These are phyloP conservation scores for Crioceris asparagi DNA, from an alignment of 2,888 invertebrate species.

Conservation along the genomic window DNA sequence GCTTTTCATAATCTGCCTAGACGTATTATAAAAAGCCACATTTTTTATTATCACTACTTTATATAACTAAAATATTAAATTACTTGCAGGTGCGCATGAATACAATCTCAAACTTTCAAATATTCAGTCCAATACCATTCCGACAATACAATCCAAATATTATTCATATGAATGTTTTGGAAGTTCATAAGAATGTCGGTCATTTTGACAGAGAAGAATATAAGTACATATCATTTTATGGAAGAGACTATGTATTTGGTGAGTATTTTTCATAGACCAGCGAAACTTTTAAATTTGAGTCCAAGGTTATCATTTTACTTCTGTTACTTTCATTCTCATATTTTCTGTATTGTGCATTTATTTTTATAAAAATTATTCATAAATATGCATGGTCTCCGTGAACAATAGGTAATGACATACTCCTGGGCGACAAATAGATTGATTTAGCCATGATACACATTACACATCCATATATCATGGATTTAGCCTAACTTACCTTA, in stretches of 20 bases:
- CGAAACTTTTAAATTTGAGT: not conserved
- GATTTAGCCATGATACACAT: too few relatives aligned
- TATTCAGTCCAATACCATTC: conserved; percentile 88
- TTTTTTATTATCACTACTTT: too few relatives aligned
- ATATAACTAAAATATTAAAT: conserved; percentile 9
- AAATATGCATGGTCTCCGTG: not conserved
- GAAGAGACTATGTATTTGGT: conserved; percentile 68
- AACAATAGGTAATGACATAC: not conserved
- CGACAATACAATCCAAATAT: conserved; percentile 73
- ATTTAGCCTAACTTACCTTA: too few relatives aligned
- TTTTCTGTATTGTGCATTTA: not conserved
- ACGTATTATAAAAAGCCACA: too few relatives aligned
- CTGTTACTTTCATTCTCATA: not conserved
- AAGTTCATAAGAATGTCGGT: conserved; percentile 64
- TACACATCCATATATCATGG: too few relatives aligned
- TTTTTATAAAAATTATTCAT: not conserved
- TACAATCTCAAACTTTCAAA: conserved; percentile 78
- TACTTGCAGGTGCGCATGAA: conserved; percentile 77
- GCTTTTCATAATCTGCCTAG: too few relatives aligned
- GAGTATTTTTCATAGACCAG: conserved; percentile 26
- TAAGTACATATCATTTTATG: conserved; percentile 70
- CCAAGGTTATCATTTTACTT: not conserved
- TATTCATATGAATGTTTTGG: conserved; percentile 38
- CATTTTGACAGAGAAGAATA: conserved; percentile 68
- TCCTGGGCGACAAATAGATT: too few relatives aligned